Base-by-base conservation (phyloP, 2,797 vertebrate genomes). In the Trematomus bernacchii region DNA sequence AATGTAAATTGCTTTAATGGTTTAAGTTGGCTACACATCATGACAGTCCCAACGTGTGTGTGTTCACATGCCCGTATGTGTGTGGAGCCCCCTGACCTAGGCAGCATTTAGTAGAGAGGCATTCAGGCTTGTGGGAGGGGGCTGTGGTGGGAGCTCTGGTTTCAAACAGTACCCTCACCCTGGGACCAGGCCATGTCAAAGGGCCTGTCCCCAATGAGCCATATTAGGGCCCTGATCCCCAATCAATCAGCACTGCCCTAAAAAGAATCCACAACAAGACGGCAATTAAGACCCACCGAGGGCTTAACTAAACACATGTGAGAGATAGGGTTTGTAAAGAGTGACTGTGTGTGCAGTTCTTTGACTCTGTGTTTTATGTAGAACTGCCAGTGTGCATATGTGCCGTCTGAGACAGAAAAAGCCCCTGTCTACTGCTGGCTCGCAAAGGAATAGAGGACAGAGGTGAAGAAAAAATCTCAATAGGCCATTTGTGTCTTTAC, bases 231-330 rank as follows among this genome's bases (percentile, higher is more conserved):
- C 70, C 90, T 79, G 87, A 93, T 94, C 91, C 88, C 91, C 89
- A 94, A 94, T 95, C 94, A 94, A 94, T 96, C 95, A 95, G 90
- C 94, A 88, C 93, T 46, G 68, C 12, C 88, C 91, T 94, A 94
- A 93, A 94, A 91, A 85, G 85, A 92, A 93, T 91, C 85, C 87
- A 89, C 89, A 94, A 93, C 94, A 93, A 86, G 89, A 78, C 12
- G 81, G 87, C 87, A 88, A 94, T 90, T 92, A 88, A 88, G 87
- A 51, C 79, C 91, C 77, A 13, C 70, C 1, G 87, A 92, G 91
- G 69, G 87, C 84, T 86, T 86, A 89, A 65, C 86, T 47, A 91
- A 92, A 92, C 90, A 92, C 1, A 68, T 78, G 84, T 47, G 84
- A 70, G 76, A 82, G 84, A 90, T 75, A 79, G 72, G 53, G 80